These are phyloP conservation scores for Mimumesa dahlbomi DNA, from an alignment of 2,888 invertebrate genomes.

Conservation along the genomic window DNA sequence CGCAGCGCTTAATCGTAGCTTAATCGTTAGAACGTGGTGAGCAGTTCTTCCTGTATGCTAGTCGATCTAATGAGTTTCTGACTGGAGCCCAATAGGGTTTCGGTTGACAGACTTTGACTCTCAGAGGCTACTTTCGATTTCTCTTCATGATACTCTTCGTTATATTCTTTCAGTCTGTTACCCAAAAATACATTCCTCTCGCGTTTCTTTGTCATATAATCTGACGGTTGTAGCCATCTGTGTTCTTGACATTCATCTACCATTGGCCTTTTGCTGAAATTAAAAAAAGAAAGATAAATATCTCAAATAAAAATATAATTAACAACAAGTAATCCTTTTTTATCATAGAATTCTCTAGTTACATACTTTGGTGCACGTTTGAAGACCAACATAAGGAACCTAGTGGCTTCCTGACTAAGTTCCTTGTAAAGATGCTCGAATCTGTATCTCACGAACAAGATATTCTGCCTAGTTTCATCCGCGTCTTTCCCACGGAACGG, in stretches of 20 bases:
- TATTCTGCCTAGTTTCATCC: conserved; percentile 94
- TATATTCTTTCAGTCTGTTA: conserved; percentile 91
- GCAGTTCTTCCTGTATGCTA: conserved; percentile 92
- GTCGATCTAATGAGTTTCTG: conserved; percentile 87
- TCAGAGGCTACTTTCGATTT: conserved; percentile 85
- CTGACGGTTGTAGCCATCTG: conserved; percentile 95
- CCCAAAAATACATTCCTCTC: conserved; percentile 94
- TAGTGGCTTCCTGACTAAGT: conserved; percentile 94
- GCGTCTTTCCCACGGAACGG: conserved; percentile 93
- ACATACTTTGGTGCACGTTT: conserved; percentile 94
- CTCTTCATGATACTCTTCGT: conserved; percentile 88
- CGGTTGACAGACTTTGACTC: conserved; percentile 82
- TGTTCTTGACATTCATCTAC: conserved; percentile 98
- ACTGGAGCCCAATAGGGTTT: conserved; percentile 81
- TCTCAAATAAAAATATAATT: no score
- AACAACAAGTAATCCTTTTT: no score
- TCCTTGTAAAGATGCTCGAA: conserved; percentile 97
- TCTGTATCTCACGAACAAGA: conserved; percentile 94
- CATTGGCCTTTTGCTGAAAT: conserved; percentile 92
- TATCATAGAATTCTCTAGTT: no score
- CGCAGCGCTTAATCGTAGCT: conserved; percentile 62
- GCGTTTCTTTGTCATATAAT: conserved; percentile 95
- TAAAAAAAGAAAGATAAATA: no score
- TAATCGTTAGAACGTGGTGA: conserved; percentile 80
- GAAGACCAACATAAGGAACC: conserved; percentile 97